A percentile compares a stretch with the other conserved stretches of the same genome.
Evolutionary conservation across 2,113 vertebrate species (phyloP).

Genomic region (Urocolius indicus): DNA sequence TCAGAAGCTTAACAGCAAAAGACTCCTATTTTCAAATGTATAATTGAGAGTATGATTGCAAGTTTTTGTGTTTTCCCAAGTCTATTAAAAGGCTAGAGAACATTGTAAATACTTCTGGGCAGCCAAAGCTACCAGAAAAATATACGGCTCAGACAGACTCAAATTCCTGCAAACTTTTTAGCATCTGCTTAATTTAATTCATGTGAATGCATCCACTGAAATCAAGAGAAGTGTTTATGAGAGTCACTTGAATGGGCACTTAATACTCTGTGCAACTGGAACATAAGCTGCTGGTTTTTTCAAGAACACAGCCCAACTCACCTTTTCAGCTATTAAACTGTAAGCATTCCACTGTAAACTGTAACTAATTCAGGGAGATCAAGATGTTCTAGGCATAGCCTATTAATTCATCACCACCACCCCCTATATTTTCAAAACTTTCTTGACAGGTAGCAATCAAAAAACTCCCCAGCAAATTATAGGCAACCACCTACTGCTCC

Average conservation of each 20-base stretch:
- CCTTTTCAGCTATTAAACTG: background rate
- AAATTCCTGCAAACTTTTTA: background rate
- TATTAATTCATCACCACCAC: background rate
- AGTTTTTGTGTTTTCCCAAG: background rate
- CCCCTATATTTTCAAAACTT: background rate
- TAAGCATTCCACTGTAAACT: background rate
- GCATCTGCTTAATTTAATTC: constrained; percentile 26
- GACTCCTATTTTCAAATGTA: background rate
- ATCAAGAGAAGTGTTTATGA: constrained; percentile 31
- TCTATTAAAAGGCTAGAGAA: background rate
- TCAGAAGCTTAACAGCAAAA: background rate
- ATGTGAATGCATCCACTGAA: constrained; percentile 17
- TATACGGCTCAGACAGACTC: background rate
- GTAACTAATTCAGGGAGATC: background rate
- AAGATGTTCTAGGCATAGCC: background rate
- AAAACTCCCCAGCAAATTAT: background rate
- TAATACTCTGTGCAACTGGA: background rate
- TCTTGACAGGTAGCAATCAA: background rate
- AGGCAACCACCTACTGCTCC: background rate
- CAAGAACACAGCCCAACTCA: background rate
- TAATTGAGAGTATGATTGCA: background rate
- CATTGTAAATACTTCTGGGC: background rate
- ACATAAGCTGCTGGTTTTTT: background rate
- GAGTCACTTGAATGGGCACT: background rate
- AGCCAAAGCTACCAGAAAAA: background rate